Base-by-base conservation (phyloP, 2,888 invertebrate species). In the Epirrhoe tristata region DNA sequence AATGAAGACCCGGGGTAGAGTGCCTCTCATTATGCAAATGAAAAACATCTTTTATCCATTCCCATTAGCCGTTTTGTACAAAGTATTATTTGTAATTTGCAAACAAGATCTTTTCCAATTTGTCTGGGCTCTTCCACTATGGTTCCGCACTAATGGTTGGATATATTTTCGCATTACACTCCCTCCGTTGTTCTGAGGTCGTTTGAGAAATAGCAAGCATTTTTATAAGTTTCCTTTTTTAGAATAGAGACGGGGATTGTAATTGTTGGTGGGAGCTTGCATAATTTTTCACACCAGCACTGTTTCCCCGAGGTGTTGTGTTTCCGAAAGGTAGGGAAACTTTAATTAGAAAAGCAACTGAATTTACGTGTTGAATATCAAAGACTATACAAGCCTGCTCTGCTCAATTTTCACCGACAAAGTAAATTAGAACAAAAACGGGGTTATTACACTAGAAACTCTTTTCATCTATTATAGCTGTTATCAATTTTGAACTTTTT, bases 11-110 rank as follows among this genome's bases (percentile, higher is more conserved):
- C 69, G 69, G 77, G 77, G 67, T 78, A 81, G 85, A 87, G 81
- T 83, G 79, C 75, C 80, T 70, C 81, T 86, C 88, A 84, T 89
- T 90, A 89, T 88, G 88, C 80, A 89, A 90, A 90, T 89, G 85
- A 86, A 82, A 43, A 84, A 84, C 83, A 85, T 88, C 82, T 87
- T 86, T 87, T 89, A 88, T 89, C 84, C 82, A 79, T 82, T 78
- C 78, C 83, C 81, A 85, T 86, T 88, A 86, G 84, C 80, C 78
- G 79, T 79, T 71, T 80, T 80, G 82, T 81, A 80, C 80, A 80
- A 83, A 83, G 82, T 84, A 87, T 86, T 85, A 87, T 87, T 86
- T 87, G 85, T 86, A 85, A 87, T 89, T 87, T 85, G 81, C 82
- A 81, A 88, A 84, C 87, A 83, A 77, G 81, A 85, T 84, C 82